phyloP scores from a whole-genome alignment of 2,888 invertebrate genomes.

The Ochropleura plecta region DNA sequence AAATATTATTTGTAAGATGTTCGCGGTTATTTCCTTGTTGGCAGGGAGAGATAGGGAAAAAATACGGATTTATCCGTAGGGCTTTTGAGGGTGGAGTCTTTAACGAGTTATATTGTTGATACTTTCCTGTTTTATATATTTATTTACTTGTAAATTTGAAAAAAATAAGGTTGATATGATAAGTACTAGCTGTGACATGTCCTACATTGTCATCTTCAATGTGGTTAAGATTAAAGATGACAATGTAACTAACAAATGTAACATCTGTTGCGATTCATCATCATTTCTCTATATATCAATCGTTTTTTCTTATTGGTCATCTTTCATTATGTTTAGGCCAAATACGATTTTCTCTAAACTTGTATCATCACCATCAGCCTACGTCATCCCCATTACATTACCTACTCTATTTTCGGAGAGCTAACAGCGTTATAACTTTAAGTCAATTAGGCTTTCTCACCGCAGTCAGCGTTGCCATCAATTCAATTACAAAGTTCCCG shows the following conservation, averaged over 20 bases:
- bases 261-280: background rate
- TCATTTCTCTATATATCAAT: background rate
- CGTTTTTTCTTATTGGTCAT: background rate
- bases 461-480: conserved; percentile 23
- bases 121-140: conserved; percentile 14
- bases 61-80: conserved; percentile 20
- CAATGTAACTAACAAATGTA: too few relatives aligned
- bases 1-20: conserved; percentile 50
- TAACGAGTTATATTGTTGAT: conserved; percentile 25
- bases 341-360: background rate
- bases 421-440: conserved; percentile 30
- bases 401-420: conserved; percentile 13
- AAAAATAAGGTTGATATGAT: background rate
- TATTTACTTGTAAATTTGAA: background rate
- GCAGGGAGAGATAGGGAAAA: conserved; percentile 13
- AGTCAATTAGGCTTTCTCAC: conserved; percentile 44
- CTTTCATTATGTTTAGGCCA: background rate
- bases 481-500: conserved; percentile 34
- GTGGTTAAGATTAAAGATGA: too few relatives aligned
- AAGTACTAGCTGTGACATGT: background rate
- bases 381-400: conserved; percentile 21
- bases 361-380: background rate
- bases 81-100: conserved; percentile 21
- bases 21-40: conserved; percentile 50
- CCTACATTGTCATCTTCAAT: background rate